Evolutionary conservation across 1,140 invertebrate species (phyloP).

Genomic region (Solen grandis): DNA sequence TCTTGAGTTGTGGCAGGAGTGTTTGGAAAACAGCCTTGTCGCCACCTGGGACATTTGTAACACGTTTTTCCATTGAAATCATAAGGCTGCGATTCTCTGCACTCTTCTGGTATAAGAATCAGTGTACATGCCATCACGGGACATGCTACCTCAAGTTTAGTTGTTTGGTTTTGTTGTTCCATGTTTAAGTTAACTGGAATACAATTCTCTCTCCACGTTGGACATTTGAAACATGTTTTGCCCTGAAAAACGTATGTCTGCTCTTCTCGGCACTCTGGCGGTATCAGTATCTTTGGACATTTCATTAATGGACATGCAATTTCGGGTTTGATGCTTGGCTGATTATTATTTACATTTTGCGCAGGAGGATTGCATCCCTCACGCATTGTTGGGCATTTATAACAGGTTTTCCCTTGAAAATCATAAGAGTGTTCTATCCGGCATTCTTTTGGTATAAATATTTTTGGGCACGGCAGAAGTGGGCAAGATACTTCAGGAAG

Average conservation of each 20-base stretch:
- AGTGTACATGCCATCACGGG: constrained; percentile 26
- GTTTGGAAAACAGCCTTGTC: background rate
- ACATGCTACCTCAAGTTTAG: background rate
- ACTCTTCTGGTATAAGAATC: constrained; percentile 35
- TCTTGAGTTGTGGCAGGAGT: background rate
- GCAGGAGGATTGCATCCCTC: constrained; percentile 10
- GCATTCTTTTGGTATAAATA: constrained; percentile 41
- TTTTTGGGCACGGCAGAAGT: constrained; percentile 15
- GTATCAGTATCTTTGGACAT: constrained; percentile 24
- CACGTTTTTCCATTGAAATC: constrained; percentile 25
- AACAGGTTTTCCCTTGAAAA: constrained; percentile 15
- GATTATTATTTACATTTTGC: no score
- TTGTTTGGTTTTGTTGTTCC: constrained; percentile 8
- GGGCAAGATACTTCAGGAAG: constrained; percentile 23
- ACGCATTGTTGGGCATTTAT: constrained; percentile 42
- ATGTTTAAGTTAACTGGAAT: constrained; percentile 1
- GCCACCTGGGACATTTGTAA: constrained; percentile 39
- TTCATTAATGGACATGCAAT: constrained; percentile 6
- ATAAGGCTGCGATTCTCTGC: constrained; percentile 33
- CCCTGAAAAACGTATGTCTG: background rate
- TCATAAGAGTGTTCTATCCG: constrained; percentile 17
- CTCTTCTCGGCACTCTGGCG: constrained; percentile 24
- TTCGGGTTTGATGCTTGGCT: no score
- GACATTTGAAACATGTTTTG: constrained; percentile 30
- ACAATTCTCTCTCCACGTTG: constrained; percentile 7